These are phyloP conservation scores for Phalacrocorax brasilianus DNA, from an alignment of 2,113 vertebrate genomes.

Conservation along the genomic window DNA sequence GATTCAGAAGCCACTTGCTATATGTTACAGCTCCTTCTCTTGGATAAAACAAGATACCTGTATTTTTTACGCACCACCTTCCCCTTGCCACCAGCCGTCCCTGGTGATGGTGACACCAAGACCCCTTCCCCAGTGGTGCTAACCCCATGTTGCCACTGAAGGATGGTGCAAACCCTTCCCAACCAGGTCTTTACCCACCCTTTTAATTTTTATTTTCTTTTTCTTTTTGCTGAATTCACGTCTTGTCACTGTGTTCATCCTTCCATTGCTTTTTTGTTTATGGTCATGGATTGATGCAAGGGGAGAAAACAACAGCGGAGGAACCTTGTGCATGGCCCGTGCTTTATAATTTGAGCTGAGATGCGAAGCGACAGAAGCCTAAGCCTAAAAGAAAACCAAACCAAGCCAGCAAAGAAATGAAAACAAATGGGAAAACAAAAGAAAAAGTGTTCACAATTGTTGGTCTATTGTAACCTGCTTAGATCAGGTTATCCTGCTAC, in stretches of 20 bases:
- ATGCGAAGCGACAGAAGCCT: neutral
- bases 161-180: conserved; percentile 10
- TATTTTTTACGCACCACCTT: neutral
- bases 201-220: neutral
- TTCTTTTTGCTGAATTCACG: conserved; percentile 3
- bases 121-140: neutral
- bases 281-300: neutral
- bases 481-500: conserved; percentile 61
- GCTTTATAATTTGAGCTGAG: neutral
- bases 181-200: neutral
- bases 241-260: conserved; percentile 20
- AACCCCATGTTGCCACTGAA: neutral
- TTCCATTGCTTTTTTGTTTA: neutral
- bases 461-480: conserved; percentile 54
- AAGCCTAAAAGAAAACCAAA: neutral
- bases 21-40: conserved; percentile 4
- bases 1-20: neutral
- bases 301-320: neutral
- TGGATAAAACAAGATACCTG: neutral
- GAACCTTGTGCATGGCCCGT: neutral
- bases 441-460: conserved; percentile 39
- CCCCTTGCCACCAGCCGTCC: neutral
- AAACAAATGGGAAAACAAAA: neutral
- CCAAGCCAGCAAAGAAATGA: neutral
- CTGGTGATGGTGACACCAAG: neutral